Base-by-base conservation (phyloP, 30 jellyfish, hydroid and myxozoan species). In the Aurelia sp. region DNA sequence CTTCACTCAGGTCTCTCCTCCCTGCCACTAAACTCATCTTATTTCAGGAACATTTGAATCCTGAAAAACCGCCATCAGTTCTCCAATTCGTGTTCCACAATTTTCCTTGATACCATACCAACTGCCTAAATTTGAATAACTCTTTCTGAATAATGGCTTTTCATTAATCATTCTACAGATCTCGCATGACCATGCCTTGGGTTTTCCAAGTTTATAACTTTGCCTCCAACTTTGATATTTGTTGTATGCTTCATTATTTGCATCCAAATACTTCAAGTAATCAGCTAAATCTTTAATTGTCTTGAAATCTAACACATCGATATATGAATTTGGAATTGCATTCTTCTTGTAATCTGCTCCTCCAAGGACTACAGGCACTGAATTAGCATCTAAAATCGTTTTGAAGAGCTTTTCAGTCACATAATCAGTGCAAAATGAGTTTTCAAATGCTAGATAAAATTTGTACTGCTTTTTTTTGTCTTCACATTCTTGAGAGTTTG, bases 341-440 rank as follows among this genome's bases (percentile, higher is more conserved):
- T 60, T 18, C 61, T 53, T 72, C 41, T 57, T 72, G 52, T 91
- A 91, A 76, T 91, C 90, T 15, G 98, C 94, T 53, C 98, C 98
- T 5, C 98, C 98, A 73, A 93, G 79, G 17, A 93, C 98, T 11
- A 93, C 87, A 5, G 98, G 98, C 16, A 93, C 97, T 12, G 92
- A 22, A 64, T 82, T 71, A 13, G 91, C 97, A 63, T 93, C 97
- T 16, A 93, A 35, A 16, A 93, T 31, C 17, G 97, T 88, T 71
- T 93, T 78, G 51, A 90, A 57, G 63, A 44, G 81, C 59, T 77
- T 88, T 73, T 88, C 96, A 5, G 98, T 68, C n/a, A 84, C 78
- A 74, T 85, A 93, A 64, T 93, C 98, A 18, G 38, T 63, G 66
- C 98, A 93, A 76, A 87, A 88, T 13, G 96, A 57, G 75, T 88